Percentiles rank a stretch among this genome's conserved stretches.
Evolutionary conservation across 2,113 vertebrate species (phyloP).

Genomic region (Cinclus mexicanus): DNA sequence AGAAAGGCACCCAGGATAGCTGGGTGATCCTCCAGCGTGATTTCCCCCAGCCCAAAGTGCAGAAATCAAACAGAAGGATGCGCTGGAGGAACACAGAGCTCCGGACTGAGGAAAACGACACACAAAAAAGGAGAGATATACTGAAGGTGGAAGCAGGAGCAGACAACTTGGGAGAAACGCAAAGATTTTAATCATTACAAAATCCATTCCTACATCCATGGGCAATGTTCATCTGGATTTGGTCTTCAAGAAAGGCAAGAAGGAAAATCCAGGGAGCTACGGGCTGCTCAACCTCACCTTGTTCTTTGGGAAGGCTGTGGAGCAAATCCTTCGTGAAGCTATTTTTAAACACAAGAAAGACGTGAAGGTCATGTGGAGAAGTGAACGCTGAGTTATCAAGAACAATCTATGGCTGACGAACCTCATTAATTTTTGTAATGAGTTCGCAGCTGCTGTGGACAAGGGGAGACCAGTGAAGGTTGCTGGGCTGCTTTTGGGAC

Average conservation of each 20-base stretch:
- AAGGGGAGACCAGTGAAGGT: neutral
- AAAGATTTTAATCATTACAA: neutral
- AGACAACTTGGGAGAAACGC: neutral
- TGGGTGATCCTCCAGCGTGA: neutral
- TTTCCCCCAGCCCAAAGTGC: neutral
- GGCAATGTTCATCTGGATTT: neutral
- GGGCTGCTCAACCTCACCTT: neutral
- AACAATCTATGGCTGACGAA: neutral
- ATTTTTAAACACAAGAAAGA: neutral
- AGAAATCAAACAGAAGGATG: neutral
- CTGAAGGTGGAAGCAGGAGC: neutral
- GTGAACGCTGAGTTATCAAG: neutral
- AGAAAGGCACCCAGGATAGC: accelerated
- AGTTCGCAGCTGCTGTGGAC: neutral
- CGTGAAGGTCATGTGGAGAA: neutral
- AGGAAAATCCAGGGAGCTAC: neutral
- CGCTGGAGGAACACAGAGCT: neutral
- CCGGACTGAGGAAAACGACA: neutral
- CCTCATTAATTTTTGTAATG: neutral
- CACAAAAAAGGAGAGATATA: neutral
- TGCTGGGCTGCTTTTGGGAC: neutral
- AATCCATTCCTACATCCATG: neutral
- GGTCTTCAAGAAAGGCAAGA: neutral
- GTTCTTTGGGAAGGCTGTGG: neutral
- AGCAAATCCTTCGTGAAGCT: neutral